phyloP scores from a whole-genome alignment of 2,888 invertebrate genomes.

The Eupeodes latifasciatus region DNA sequence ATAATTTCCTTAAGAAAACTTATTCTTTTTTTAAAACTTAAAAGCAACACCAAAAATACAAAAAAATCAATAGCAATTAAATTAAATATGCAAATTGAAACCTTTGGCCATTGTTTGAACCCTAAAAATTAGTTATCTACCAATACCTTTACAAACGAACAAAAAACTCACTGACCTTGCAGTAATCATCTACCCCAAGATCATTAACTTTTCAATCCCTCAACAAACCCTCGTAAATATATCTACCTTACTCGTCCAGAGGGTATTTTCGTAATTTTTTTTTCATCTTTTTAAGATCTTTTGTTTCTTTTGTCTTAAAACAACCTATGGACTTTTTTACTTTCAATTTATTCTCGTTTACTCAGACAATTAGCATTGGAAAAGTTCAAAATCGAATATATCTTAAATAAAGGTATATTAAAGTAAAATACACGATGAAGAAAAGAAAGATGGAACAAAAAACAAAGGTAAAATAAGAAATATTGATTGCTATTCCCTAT shows the following conservation, averaged over 20 bases:
- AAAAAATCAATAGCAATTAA: conserved; percentile 12
- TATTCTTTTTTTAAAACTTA: background rate
- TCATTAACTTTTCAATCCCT: conserved; percentile 34
- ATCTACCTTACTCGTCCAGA: background rate
- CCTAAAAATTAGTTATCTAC: background rate
- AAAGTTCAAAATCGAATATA: conserved; percentile 22
- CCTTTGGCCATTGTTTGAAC: conserved; percentile 13
- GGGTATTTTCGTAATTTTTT: background rate
- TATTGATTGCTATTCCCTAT: conserved; percentile 16
- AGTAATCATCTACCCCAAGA: conserved; percentile 21
- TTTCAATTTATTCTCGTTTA: background rate
- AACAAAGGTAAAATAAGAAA: conserved; percentile 8
- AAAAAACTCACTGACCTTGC: conserved; percentile 35
- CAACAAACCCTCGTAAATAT: background rate
- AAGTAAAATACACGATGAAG: background rate
- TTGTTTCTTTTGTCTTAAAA: background rate
- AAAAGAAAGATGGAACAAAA: background rate
- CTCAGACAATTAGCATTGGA: conserved; percentile 19
- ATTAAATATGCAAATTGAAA: conserved; percentile 18
- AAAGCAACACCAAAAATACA: too few relatives aligned
- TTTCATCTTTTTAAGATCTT: conserved; percentile 3
- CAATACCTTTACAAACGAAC: too few relatives aligned
- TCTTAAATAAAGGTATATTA: background rate
- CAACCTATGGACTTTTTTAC: background rate
- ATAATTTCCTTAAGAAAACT: background rate